These are phyloP conservation scores for Laodelphax striatellus DNA, from an alignment of 1,140 invertebrate genomes.

Conservation along the genomic window DNA sequence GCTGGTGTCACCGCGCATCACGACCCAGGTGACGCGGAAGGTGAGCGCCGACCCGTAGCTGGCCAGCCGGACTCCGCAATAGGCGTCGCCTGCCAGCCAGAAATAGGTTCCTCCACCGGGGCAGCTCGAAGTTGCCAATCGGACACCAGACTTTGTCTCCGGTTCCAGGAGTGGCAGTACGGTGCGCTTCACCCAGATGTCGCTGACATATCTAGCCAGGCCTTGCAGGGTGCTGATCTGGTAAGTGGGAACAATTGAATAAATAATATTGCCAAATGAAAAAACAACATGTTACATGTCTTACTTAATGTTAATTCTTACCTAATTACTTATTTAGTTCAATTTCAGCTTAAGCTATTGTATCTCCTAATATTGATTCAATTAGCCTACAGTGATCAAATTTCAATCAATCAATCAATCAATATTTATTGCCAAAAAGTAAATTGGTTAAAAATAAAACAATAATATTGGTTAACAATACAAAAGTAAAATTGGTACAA, in stretches of 20 bases:
- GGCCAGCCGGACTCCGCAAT: slow-evolving; percentile 58
- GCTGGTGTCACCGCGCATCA: slow-evolving; percentile 77
- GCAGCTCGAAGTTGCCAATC: slow-evolving; percentile 51
- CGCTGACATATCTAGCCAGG: slow-evolving; percentile 52
- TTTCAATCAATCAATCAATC: too few species aligned
- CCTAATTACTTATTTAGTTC: too few species aligned
- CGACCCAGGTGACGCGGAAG: slow-evolving; percentile 70
- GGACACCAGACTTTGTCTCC: slow-evolving; percentile 40
- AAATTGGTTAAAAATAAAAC: too few species aligned
- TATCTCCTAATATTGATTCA: too few species aligned
- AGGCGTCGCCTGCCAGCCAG: slow-evolving; percentile 63
- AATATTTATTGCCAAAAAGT: too few species aligned
- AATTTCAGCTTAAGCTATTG: too few species aligned
- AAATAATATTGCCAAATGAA: too few species aligned
- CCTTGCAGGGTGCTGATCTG: slow-evolving; percentile 45
- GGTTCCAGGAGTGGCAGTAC: slow-evolving; percentile 38
- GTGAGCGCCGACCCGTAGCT: slow-evolving; percentile 75
- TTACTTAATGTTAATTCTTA: too few species aligned
- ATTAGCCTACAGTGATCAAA: too few species aligned
- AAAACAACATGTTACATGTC: too few species aligned
- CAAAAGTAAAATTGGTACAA: too few species aligned
- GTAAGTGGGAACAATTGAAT: neutral
- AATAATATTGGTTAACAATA: too few species aligned
- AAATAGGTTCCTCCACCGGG: slow-evolving; percentile 66
- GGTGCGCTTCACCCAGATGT: slow-evolving; percentile 40